Base-by-base conservation (phyloP, 1,140 invertebrate genomes). In the Leptopilina boulardi region DNA sequence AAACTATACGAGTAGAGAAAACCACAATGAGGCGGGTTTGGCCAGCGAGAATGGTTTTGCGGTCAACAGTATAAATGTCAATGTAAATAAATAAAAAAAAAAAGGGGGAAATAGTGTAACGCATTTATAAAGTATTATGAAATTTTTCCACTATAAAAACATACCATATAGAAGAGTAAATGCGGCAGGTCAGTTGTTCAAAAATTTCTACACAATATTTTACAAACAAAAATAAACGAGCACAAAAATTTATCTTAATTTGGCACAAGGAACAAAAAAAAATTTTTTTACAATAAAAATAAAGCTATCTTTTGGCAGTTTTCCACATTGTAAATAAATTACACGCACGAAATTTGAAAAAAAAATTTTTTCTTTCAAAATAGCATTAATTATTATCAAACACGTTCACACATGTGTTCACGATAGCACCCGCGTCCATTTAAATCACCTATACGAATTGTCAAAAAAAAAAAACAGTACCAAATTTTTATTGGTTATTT, bases 381-480 rank as follows among this genome's bases (percentile, higher is more conserved):
- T n/a, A n/a, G n/a, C n/a, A 30, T n/a, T 6, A 15, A 21, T 38
- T 21, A 71, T 41, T 23, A 42, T 34, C 41, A 3, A 54, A 76
- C 30, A 30, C 26, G 23, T 70, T 66, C 59, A 42, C 23, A 76
- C 42, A 76, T 51, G 38, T 54, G 26, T 56, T 19, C 0, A 56
- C 70, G 13, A n/a, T 9, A 66, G 71, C 71, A 70, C 42, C n/a
- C 71, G 73, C 54, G 44, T n/a, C 23, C 30, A 34, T 82, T 66
- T 73, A 70, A 74, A 78, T 73, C 78, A 79, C 73, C 74, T 56
- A 59, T 15, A 54, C 74, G 74, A 75, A 66, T 42, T 77, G 51
- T 70, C 71, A 74, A 51, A 59, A 44, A n/a, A n/a, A n/a, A n/a
- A n/a, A n/a, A n/a, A n/a, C n/a, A n/a, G n/a, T 70, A 72, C 72